Conservation (phyloP, 1,140 invertebrate species). For the Saccostrea echinata region DNA sequence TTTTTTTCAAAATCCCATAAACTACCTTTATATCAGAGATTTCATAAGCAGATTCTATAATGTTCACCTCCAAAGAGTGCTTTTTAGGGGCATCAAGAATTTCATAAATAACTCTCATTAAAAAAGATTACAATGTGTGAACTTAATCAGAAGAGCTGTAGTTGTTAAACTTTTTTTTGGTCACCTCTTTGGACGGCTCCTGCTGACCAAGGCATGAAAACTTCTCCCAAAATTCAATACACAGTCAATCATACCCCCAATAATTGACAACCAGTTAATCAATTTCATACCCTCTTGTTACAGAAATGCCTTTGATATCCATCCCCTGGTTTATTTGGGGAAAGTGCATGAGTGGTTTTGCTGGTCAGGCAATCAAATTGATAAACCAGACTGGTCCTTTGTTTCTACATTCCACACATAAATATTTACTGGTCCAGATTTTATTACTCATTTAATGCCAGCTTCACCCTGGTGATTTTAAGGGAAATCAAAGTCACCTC, state of each 20-base stretch:
- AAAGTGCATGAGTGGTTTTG: neutral
- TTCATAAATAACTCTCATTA: neutral
- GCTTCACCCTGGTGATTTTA: slow-evolving; percentile 16
- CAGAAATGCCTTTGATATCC: slow-evolving; percentile 22
- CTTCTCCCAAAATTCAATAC: slow-evolving; percentile 31
- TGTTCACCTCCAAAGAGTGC: neutral
- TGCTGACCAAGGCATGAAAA: slow-evolving; percentile 30
- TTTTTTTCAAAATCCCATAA: neutral
- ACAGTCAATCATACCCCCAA: slow-evolving; percentile 14
- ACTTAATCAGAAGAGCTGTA: neutral
- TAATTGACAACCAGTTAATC: slow-evolving; percentile 34
- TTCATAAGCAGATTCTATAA: neutral
- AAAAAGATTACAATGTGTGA: neutral
- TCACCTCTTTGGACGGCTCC: neutral
- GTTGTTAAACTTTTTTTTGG: neutral
- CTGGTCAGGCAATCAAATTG: slow-evolving; percentile 24
- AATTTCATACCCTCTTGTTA: slow-evolving; percentile 19
- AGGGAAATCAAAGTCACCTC: slow-evolving; percentile 9
- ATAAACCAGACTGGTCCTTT: slow-evolving; percentile 2
- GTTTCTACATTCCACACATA: slow-evolving; percentile 23
- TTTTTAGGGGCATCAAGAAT: neutral
- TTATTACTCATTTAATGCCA: slow-evolving; percentile 32
- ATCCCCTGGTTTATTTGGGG: neutral
- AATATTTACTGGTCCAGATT: neutral
- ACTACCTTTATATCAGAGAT: neutral